Evolutionary conservation across 2,797 vertebrate species (phyloP).

Genomic region (Girardinus metallicus): DNA sequence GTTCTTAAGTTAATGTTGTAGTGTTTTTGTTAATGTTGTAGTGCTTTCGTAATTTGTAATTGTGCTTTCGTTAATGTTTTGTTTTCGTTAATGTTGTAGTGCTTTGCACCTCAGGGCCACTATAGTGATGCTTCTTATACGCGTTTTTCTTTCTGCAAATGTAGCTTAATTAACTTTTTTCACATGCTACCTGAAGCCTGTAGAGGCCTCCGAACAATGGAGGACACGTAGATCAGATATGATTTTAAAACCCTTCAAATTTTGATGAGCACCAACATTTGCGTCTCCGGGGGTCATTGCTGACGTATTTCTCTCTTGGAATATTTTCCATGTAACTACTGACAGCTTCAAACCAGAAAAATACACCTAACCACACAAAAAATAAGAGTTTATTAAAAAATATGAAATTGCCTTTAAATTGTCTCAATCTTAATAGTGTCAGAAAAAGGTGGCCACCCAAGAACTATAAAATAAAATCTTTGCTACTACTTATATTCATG

Average conservation of each 20-base stretch:
- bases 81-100: no score
- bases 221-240: neutral
- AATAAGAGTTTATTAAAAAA: neutral
- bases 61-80: no score
- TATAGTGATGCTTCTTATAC: no score
- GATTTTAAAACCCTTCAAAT: neutral
- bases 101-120: no score
- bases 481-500: no score
- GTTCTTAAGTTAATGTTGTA: no score
- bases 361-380: neutral
- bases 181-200: neutral
- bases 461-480: no score
- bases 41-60: no score
- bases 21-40: no score
- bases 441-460: neutral
- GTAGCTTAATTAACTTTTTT: neutral
- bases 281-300: no score
- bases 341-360: neutral
- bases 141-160: neutral
- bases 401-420: neutral
- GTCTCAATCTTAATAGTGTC: neutral
- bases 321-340: neutral
- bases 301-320: no score
- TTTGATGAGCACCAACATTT: no score
- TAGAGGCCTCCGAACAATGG: neutral